Conservation (phyloP, 37 sponge, comb jelly and placozoan species). For the Hexactinellida sp. region DNA sequence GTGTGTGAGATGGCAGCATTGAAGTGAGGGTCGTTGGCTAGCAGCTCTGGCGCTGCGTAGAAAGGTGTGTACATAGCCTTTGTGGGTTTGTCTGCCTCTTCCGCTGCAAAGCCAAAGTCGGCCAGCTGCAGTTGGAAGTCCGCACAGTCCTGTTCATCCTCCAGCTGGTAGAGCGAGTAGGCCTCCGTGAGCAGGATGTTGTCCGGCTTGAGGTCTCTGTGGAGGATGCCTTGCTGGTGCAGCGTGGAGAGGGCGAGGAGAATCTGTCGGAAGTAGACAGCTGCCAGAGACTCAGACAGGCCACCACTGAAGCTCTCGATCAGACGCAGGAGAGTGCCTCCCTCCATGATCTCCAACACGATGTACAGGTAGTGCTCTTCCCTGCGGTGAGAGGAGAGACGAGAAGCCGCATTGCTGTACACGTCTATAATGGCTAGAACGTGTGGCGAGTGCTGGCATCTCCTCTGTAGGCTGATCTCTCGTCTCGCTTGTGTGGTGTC, state of each 20-base stretch:
- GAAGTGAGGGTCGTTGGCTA: neutral
- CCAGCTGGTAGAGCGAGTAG: neutral
- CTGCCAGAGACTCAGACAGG: neutral
- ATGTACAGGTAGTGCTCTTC: slow-evolving; percentile 9
- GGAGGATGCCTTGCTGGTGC: neutral
- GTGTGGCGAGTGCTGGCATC: neutral
- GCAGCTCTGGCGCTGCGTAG: neutral
- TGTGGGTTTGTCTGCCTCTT: neutral
- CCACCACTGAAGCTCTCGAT: neutral
- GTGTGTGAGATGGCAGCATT: neutral
- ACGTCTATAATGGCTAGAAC: slow-evolving; percentile 1
- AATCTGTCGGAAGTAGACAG: slow-evolving; percentile 15
- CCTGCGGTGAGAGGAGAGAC: neutral
- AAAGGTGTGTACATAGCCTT: slow-evolving; percentile 6
- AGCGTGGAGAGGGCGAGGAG: slow-evolving; percentile 12
- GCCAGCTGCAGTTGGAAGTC: slow-evolving; percentile 10
- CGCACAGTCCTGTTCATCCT: neutral
- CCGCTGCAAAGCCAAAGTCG: neutral
- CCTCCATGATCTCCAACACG: neutral
- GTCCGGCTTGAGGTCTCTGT: slow-evolving; percentile 3
- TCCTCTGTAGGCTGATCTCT: slow-evolving; percentile 6
- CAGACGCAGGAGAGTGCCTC: neutral
- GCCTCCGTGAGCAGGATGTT: neutral
- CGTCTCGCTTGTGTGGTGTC: neutral
- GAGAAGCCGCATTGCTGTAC: slow-evolving; percentile 1